Percentiles rank a stretch among this genome's conserved stretches.
Conservation (phyloP, 2,113 vertebrate species). For the Sisor rabdophorus region DNA sequence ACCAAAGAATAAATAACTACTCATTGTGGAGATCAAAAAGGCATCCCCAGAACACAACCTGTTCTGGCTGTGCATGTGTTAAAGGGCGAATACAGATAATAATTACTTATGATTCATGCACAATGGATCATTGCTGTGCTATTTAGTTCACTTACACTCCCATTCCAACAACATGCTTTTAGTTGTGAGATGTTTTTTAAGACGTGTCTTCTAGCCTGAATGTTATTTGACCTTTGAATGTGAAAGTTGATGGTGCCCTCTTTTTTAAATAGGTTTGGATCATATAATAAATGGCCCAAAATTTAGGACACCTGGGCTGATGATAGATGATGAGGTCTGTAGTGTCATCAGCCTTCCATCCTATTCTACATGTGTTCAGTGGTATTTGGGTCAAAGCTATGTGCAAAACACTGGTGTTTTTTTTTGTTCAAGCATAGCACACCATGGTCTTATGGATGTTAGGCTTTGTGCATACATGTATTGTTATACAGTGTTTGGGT, state of each 20-base stretch:
- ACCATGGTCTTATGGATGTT: no score
- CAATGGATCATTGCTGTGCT: neutral
- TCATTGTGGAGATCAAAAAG: conserved; percentile 4
- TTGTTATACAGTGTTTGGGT: no score
- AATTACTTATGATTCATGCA: conserved; percentile 7
- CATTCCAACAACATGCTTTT: neutral
- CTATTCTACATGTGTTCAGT: no score
- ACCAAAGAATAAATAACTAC: neutral
- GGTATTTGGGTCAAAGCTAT: no score
- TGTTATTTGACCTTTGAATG: neutral
- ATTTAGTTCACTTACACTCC: neutral
- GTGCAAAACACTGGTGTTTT: no score
- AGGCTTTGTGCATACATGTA: no score
- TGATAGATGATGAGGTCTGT: no score
- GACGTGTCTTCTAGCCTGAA: neutral
- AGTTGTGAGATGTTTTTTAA: neutral
- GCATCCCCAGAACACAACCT: neutral
- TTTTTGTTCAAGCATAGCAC: no score
- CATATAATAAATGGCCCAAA: neutral
- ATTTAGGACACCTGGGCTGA: no score
- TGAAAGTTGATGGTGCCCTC: neutral
- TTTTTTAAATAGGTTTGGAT: neutral
- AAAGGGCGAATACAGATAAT: neutral
- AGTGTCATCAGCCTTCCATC: no score
- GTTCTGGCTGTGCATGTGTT: neutral